A percentile compares a stretch with the other conserved stretches of the same genome.
These are phyloP conservation scores for Myripristis jacobus DNA, from an alignment of 2,797 vertebrate species.

Conservation along the genomic window DNA sequence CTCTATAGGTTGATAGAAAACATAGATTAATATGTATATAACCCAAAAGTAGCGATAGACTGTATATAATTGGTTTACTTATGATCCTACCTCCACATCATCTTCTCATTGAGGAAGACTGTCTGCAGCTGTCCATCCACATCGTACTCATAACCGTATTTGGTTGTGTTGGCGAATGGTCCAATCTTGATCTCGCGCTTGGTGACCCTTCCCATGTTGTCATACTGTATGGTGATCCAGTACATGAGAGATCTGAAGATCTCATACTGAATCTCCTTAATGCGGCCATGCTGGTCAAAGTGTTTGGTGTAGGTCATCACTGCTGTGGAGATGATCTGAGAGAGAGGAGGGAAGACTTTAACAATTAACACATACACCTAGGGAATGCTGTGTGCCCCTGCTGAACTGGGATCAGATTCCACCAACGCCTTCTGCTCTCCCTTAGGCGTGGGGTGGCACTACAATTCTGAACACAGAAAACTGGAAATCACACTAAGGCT, in stretches of 20 bases:
- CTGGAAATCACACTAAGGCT: no score
- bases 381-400: no score
- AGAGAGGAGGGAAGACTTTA: neutral
- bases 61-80: no score
- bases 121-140: conserved; percentile 97
- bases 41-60: no score
- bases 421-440: no score
- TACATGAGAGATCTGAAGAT: conserved; percentile 97
- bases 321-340: conserved; percentile 97
- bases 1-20: no score
- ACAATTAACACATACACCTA: neutral
- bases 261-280: conserved; percentile 98
- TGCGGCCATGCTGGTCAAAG: conserved; percentile 95
- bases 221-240: conserved; percentile 98
- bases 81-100: conserved; percentile 90
- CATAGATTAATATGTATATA: no score
- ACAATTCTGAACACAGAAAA: no score
- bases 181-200: conserved; percentile 97
- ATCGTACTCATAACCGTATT: conserved; percentile 96
- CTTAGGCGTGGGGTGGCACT: no score
- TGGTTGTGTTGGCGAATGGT: conserved; percentile 97
- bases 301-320: conserved; percentile 99
- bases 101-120: conserved; percentile 95
- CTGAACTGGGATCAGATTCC: no score
- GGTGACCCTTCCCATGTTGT: conserved; percentile 95